These are phyloP conservation scores for Agriopis leucophaearia DNA, from an alignment of 2,888 invertebrate genomes.

Conservation along the genomic window DNA sequence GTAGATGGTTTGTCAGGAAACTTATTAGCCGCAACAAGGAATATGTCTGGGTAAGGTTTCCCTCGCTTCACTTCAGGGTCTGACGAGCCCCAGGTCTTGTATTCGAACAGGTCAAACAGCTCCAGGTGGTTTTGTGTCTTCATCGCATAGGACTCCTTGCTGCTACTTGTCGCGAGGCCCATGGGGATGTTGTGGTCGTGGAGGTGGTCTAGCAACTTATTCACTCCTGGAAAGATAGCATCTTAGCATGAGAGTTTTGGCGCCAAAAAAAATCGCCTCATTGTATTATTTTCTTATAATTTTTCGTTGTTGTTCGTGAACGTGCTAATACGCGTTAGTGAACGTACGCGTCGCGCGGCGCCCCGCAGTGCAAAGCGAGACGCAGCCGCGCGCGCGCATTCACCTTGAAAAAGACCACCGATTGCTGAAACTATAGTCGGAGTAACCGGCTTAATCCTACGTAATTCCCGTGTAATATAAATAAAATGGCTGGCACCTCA, in stretches of 20 bases:
- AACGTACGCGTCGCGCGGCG: no score
- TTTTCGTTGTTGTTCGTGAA: no score
- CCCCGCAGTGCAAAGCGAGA: no score
- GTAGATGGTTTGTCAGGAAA: conserved; percentile 89
- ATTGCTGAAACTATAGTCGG: no score
- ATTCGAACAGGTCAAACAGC: conserved; percentile 89
- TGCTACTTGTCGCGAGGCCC: conserved; percentile 95
- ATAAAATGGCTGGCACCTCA: conserved; percentile 57
- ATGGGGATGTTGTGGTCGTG: conserved; percentile 90
- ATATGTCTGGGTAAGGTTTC: conserved; percentile 96
- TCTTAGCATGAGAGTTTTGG: not conserved
- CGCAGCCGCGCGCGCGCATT: no score
- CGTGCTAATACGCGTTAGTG: no score
- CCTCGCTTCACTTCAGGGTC: conserved; percentile 94
- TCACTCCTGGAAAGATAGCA: conserved; percentile 88
- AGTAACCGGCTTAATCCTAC: no score
- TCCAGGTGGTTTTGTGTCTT: conserved; percentile 89
- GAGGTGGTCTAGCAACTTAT: conserved; percentile 91
- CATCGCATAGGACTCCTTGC: conserved; percentile 89
- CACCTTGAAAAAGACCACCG: no score
- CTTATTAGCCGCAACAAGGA: conserved; percentile 90
- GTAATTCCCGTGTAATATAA: no score
- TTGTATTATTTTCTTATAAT: no score
- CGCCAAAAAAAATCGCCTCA: no score
- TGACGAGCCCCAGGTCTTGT: conserved; percentile 92